A percentile compares a stretch with the other conserved stretches of the same genome.
Evolutionary conservation across 2,797 vertebrate genomes (phyloP).

Genomic region (Oreochromis mossambicus): DNA sequence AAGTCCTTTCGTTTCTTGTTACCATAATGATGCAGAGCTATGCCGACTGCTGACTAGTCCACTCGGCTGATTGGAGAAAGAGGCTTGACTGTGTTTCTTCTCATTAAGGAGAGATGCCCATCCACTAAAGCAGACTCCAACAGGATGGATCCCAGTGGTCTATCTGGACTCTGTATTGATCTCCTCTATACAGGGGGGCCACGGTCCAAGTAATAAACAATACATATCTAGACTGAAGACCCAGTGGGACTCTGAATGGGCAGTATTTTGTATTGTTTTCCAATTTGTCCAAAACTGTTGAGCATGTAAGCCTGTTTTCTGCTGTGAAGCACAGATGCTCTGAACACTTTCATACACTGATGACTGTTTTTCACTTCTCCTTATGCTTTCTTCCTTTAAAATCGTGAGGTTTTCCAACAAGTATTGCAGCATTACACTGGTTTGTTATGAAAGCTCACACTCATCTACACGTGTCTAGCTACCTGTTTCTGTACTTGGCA

Average conservation of each 20-base stretch:
- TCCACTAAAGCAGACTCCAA: slow-evolving; percentile 47
- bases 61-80: slow-evolving; percentile 58
- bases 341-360: neutral
- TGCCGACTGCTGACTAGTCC: slow-evolving; percentile 64
- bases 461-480: slow-evolving; percentile 41
- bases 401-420: neutral
- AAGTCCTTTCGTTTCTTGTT: slow-evolving; percentile 32
- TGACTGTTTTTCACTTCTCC: neutral
- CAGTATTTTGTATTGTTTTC: slow-evolving; percentile 26
- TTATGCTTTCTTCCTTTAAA: neutral
- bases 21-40: slow-evolving; percentile 56
- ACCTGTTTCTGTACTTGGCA: slow-evolving; percentile 59
- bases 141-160: slow-evolving; percentile 57
- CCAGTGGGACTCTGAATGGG: slow-evolving; percentile 26
- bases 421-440: slow-evolving; percentile 9
- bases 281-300: slow-evolving; percentile 39
- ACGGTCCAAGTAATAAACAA: slow-evolving; percentile 37
- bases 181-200: slow-evolving; percentile 9
- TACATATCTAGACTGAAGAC: slow-evolving; percentile 16
- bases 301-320: slow-evolving; percentile 25
- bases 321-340: neutral
- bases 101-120: slow-evolving; percentile 40
- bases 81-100: slow-evolving; percentile 52
- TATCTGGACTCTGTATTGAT: slow-evolving; percentile 59
- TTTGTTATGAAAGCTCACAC: slow-evolving; percentile 57